Conservation (phyloP, 2,113 vertebrate genomes). For the Spermophilus dauricus region DNA sequence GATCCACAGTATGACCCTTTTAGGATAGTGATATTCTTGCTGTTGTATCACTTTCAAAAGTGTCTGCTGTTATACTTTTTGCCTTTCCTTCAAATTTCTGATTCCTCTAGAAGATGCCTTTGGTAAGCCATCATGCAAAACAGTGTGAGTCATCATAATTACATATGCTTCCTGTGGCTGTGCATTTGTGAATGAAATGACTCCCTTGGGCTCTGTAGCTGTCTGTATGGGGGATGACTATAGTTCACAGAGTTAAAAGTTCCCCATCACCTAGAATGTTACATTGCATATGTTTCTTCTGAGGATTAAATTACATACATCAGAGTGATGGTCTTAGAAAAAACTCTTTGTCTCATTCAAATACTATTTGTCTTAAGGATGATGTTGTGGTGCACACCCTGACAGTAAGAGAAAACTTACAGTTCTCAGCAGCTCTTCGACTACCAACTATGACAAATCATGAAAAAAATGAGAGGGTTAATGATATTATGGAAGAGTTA, state of each 20-base stretch:
- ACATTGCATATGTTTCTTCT: not conserved
- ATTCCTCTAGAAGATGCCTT: not conserved
- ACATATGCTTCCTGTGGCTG: not conserved
- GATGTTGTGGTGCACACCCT: slow-evolving; percentile 97
- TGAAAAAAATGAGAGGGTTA: slow-evolving; percentile 93
- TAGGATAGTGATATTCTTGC: not conserved
- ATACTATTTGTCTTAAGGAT: slow-evolving; percentile 88
- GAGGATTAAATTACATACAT: not conserved
- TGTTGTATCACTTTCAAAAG: not conserved
- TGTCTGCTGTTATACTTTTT: not conserved
- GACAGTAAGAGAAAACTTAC: slow-evolving; percentile 96
- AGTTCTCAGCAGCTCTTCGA: slow-evolving; percentile 96
- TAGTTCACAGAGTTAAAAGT: not conserved
- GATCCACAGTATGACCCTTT: no score
- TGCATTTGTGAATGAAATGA: not conserved
- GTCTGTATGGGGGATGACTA: not conserved
- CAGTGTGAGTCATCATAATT: not conserved
- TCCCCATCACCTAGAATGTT: not conserved
- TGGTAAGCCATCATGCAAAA: not conserved
- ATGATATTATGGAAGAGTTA: slow-evolving; percentile 92
- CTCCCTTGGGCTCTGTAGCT: not conserved
- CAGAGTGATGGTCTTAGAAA: not conserved
- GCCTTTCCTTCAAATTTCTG: not conserved
- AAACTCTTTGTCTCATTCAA: not conserved
- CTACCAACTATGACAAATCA: slow-evolving; percentile 90